phyloP scores from a whole-genome alignment of 2,888 invertebrate genomes.

The Heliconius erato region DNA sequence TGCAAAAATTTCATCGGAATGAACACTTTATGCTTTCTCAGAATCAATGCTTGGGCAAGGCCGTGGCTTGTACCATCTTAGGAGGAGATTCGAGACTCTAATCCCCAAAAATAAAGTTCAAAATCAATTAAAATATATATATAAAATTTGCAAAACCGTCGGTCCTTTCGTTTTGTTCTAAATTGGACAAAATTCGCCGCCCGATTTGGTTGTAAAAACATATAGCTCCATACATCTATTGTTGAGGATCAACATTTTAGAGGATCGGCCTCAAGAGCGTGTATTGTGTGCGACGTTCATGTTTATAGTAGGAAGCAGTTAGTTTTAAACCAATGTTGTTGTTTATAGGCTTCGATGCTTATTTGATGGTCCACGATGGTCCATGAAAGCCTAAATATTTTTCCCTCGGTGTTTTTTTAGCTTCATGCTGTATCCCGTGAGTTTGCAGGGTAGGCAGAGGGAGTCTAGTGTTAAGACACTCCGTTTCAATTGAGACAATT shows the following conservation, averaged over 20 bases:
- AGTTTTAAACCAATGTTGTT: background rate
- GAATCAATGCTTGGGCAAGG: constrained; percentile 47
- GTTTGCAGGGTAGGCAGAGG: too few species aligned
- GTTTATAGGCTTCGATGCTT: background rate
- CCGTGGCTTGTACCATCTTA: constrained; percentile 21
- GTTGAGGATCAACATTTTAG: constrained; percentile 26
- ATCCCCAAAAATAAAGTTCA: constrained; percentile 35
- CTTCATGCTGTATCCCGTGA: too few species aligned
- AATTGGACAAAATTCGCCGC: constrained; percentile 68
- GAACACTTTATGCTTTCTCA: constrained; percentile 54
- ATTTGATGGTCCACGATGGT: too few species aligned
- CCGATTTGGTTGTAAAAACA: constrained; percentile 48
- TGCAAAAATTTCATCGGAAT: constrained; percentile 69
- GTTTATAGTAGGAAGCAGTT: background rate
- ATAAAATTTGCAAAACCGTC: constrained; percentile 54
- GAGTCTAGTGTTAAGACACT: too few species aligned
- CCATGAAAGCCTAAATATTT: background rate
- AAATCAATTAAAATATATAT: constrained; percentile 38
- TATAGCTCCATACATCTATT: constrained; percentile 36
- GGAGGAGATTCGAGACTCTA: constrained; percentile 19
- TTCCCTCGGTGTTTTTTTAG: background rate
- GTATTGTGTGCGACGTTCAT: background rate
- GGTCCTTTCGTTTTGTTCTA: constrained; percentile 75
- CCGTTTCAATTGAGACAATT: too few species aligned
- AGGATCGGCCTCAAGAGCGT: background rate